phyloP scores from a whole-genome alignment of 2,888 invertebrate species.

The Lepeophtheirus nordmannii region DNA sequence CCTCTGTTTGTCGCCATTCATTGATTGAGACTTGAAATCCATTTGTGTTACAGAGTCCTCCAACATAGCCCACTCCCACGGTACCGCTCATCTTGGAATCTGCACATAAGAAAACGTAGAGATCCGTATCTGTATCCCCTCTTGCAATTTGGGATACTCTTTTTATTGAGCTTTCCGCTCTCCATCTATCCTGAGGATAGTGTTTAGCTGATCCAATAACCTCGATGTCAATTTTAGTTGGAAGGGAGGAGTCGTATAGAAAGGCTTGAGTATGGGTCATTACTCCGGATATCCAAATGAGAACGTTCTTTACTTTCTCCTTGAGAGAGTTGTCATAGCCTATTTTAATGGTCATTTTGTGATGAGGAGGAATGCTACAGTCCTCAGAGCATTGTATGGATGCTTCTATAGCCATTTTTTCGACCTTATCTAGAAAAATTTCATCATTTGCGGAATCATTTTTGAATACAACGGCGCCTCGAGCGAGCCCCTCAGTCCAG shows the following conservation, averaged over 20 bases:
- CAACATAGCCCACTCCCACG: slow-evolving; percentile 8
- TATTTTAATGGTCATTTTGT: slow-evolving; percentile 3
- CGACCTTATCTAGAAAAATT: background rate
- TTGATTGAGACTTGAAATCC: slow-evolving; percentile 10
- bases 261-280: slow-evolving; percentile 8
- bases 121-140: slow-evolving; percentile 1
- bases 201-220: background rate
- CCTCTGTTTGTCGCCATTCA: slow-evolving; percentile 11
- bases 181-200: slow-evolving; percentile 1
- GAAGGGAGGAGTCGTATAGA: slow-evolving; percentile 2
- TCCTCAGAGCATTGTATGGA: background rate
- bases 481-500: background rate
- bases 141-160: background rate
- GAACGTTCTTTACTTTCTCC: background rate
- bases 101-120: slow-evolving; percentile 7
- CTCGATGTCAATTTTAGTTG: background rate
- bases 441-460: background rate
- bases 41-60: background rate
- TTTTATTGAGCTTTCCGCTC: background rate
- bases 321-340: background rate
- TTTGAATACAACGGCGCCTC: background rate
- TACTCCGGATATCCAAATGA: background rate
- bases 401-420: background rate
- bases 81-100: background rate
- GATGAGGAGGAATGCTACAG: slow-evolving; percentile 3